Evolutionary conservation across 1,140 invertebrate genomes (phyloP).

Genomic region (Magallana angulata): DNA sequence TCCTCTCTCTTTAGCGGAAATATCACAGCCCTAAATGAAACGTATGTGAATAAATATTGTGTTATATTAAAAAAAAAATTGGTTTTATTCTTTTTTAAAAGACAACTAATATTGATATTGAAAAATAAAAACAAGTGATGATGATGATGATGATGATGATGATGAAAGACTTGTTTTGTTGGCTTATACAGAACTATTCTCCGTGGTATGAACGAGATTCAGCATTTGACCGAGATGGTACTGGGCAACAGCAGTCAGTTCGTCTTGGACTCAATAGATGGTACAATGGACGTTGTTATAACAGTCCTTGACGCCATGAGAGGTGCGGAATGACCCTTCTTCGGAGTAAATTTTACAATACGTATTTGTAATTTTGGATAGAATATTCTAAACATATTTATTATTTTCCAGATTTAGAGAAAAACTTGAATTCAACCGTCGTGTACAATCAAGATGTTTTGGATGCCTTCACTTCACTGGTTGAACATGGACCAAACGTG

Average conservation of each 20-base stretch:
- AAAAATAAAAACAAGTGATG: no score
- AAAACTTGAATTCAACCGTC: slow-evolving; percentile 5
- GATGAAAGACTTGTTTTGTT: no score
- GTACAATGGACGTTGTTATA: neutral
- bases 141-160: no score
- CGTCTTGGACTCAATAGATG: neutral
- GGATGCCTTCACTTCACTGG: slow-evolving; percentile 43
- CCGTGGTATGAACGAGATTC: slow-evolving; percentile 12
- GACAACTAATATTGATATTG: no score
- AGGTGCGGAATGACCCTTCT: neutral
- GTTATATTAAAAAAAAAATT: no score
- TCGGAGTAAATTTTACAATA: no score
- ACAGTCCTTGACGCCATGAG: neutral
- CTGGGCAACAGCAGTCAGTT: slow-evolving; percentile 1
- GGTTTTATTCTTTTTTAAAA: no score
- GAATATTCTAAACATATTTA: neutral
- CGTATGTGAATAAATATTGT: neutral
- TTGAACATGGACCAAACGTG: slow-evolving; percentile 57
- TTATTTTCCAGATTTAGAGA: neutral
- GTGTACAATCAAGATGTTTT: slow-evolving; percentile 7
- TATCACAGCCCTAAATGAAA: slow-evolving; percentile 1
- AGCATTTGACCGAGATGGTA: slow-evolving; percentile 3
- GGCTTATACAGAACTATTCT: neutral
- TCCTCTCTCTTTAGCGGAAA: neutral
- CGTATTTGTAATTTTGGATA: no score